Evolutionary conservation across 2,888 invertebrate genomes (phyloP).

Genomic region (Scaptomyza polygonia): DNA sequence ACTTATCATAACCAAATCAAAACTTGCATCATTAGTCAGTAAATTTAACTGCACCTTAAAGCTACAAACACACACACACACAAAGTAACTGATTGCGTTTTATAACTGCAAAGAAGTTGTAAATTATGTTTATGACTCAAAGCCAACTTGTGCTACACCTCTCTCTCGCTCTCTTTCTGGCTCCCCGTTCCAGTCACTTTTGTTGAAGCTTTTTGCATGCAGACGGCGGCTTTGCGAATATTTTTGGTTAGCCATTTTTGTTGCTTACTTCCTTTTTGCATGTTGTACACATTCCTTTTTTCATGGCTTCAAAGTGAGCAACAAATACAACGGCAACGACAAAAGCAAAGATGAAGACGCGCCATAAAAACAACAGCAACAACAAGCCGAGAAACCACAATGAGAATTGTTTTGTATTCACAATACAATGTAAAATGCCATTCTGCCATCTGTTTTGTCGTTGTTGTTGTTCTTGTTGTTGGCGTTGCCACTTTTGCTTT

Average conservation of each 20-base stretch:
- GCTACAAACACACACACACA: not conserved
- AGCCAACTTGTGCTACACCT: conserved; percentile 13
- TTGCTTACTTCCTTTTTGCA: conserved; percentile 47
- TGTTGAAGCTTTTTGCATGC: conserved; percentile 42
- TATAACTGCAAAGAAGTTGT: conserved; percentile 49
- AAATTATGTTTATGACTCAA: conserved; percentile 50
- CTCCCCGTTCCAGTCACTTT: not conserved
- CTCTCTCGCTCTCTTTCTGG: not conserved
- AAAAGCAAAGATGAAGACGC: conserved; percentile 10
- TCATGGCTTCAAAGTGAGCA: conserved; percentile 41
- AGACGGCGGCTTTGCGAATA: conserved; percentile 24
- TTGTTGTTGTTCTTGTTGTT: conserved; percentile 24
- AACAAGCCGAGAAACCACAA: conserved; percentile 55
- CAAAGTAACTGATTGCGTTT: conserved; percentile 1
- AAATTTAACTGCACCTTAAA: conserved; percentile 16
- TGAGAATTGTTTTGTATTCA: conserved; percentile 38
- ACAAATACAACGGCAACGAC: conserved; percentile 3
- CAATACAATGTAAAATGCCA: conserved; percentile 58
- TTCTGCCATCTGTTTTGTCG: conserved; percentile 69
- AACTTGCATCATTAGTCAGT: conserved; percentile 21
- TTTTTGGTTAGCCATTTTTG: conserved; percentile 46
- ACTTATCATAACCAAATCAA: conserved; percentile 13
- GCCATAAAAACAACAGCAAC: conserved; percentile 14
- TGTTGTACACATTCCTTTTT: conserved; percentile 62
- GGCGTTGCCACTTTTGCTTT: conserved; percentile 62